phyloP scores from a whole-genome alignment of 2,888 invertebrate genomes.

The Phania funesta region DNA sequence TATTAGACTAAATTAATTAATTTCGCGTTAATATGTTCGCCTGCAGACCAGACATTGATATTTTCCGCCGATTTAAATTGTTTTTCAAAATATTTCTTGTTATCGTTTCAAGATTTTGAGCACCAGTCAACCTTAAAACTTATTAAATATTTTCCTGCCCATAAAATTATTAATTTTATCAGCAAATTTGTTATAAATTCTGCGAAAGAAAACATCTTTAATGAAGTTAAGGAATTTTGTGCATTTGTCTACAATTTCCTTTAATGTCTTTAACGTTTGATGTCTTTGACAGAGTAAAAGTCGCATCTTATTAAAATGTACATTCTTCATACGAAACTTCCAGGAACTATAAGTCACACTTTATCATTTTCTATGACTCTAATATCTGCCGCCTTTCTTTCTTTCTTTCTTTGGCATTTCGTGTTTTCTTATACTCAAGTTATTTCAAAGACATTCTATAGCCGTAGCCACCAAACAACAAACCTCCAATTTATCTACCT shows the following conservation, averaged over 20 bases:
- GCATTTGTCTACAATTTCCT: background rate
- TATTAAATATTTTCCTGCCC: no score
- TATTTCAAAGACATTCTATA: background rate
- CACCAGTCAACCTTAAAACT: no score
- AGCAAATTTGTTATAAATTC: no score
- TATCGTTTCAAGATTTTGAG: no score
- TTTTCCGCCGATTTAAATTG: no score
- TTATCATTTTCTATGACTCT: constrained; percentile 55
- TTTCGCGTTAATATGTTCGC: no score
- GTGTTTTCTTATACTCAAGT: background rate
- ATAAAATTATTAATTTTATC: background rate
- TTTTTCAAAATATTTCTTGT: no score
- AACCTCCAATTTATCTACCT: constrained; percentile 25
- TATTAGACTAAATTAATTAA: no score
- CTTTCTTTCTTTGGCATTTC: background rate
- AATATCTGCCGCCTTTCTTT: constrained; percentile 52
- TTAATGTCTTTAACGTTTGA: background rate
- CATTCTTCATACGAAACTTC: constrained; percentile 53
- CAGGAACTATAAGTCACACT: constrained; percentile 65
- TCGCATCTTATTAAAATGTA: constrained; percentile 55
- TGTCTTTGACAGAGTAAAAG: constrained; percentile 42
- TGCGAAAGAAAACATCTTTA: no score
- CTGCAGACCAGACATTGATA: no score
- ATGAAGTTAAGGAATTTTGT: background rate
- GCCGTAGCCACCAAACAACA: background rate